Evolutionary conservation across 1,140 invertebrate genomes (phyloP).

Genomic region (Aphaenogaster floridana): DNA sequence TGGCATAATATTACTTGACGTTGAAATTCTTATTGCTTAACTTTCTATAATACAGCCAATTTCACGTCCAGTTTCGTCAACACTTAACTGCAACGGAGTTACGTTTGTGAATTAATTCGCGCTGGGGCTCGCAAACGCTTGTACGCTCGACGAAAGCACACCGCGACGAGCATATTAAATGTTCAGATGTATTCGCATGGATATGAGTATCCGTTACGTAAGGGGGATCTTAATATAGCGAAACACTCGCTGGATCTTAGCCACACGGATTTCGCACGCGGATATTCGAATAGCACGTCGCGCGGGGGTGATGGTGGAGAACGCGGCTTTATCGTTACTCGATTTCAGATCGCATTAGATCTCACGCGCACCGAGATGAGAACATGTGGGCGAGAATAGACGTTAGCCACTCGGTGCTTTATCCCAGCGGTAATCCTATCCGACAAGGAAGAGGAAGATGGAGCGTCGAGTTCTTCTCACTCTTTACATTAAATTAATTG

Average conservation of each 20-base stretch:
- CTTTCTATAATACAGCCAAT: neutral
- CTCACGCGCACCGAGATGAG: neutral
- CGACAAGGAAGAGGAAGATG: neutral
- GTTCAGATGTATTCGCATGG: conserved; percentile 58
- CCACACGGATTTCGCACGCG: conserved; percentile 68
- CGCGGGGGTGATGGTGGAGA: conserved; percentile 31
- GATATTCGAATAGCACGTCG: conserved; percentile 41
- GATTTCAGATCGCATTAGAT: conserved; percentile 43
- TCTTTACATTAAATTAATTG: conserved; percentile 16
- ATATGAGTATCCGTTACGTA: conserved; percentile 79
- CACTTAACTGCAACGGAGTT: neutral
- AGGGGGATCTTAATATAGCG: conserved; percentile 78
- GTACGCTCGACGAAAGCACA: conserved; percentile 1
- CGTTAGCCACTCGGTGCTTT: neutral
- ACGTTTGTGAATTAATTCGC: conserved; percentile 31
- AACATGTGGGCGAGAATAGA: neutral
- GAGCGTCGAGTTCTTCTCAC: neutral
- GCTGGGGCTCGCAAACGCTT: neutral
- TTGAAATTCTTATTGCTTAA: neutral
- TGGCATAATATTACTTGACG: neutral
- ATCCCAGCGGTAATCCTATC: conserved; percentile 1
- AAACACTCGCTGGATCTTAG: conserved; percentile 79
- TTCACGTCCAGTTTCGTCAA: conserved; percentile 4
- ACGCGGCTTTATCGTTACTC: conserved; percentile 31
- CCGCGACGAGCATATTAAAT: conserved; percentile 71